Conservation (phyloP, 2,888 invertebrate species). For the Phyllotreta striolata region DNA sequence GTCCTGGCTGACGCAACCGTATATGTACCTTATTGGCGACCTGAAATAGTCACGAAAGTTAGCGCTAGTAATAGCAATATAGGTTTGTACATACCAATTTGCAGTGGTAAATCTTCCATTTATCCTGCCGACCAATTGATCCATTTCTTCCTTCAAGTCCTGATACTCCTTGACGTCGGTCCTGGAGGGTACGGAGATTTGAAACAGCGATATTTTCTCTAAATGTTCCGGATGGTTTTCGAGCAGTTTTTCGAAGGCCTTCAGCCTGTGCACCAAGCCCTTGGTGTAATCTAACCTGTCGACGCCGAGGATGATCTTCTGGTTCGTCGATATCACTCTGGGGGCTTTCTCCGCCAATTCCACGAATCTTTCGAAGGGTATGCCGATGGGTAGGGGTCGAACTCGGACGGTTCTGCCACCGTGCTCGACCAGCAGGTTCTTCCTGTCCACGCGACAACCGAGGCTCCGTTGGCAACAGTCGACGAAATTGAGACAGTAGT, state of each 20-base stretch:
- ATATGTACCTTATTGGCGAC: constrained; percentile 86
- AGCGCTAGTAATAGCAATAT: not conserved
- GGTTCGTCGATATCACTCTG: constrained; percentile 72
- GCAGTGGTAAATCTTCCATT: constrained; percentile 90
- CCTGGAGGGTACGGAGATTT: constrained; percentile 88
- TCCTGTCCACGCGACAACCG: constrained; percentile 88
- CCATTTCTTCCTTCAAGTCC: constrained; percentile 89
- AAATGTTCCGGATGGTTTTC: constrained; percentile 87
- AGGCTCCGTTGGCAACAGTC: constrained; percentile 89
- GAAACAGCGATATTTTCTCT: constrained; percentile 82
- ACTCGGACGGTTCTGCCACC: constrained; percentile 86
- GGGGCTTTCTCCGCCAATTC: constrained; percentile 76
- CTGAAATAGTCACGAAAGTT: constrained; percentile 10
- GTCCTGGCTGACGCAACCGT: constrained; percentile 86
- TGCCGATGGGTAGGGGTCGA: constrained; percentile 86
- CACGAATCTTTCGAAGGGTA: constrained; percentile 87
- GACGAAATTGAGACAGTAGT: constrained; percentile 90
- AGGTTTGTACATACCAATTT: constrained; percentile 69
- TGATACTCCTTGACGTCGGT: constrained; percentile 91
- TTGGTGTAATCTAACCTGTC: constrained; percentile 92
- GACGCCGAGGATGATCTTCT: constrained; percentile 86
- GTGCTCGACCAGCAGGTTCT: constrained; percentile 85
- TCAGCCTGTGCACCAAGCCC: constrained; percentile 83
- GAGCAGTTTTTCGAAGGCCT: constrained; percentile 82
- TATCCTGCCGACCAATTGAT: constrained; percentile 86